Evolutionary conservation across 2,113 vertebrate genomes (phyloP).

Genomic region (Oophaga pumilio): DNA sequence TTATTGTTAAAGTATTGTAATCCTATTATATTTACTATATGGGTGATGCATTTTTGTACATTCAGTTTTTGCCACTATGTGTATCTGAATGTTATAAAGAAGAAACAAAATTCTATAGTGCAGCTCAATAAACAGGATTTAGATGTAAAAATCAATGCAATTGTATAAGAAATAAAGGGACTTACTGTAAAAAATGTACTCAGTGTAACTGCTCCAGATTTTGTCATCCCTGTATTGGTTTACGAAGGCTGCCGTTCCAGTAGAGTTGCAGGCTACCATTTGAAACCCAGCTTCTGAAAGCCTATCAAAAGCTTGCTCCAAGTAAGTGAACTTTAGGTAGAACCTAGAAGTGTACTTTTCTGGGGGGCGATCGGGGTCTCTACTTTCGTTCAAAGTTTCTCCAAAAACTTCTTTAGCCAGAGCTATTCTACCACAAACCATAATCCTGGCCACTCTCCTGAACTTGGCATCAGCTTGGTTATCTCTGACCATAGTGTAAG

Average conservation of each 20-base stretch:
- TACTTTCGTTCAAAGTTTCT: conserved; percentile 85
- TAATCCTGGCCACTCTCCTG: conserved; percentile 84
- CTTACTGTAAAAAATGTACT: conserved; percentile 91
- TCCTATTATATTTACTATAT: neutral
- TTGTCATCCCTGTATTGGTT: conserved; percentile 87
- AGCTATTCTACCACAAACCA: conserved; percentile 86
- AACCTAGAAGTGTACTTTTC: conserved; percentile 90
- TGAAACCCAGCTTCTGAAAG: conserved; percentile 83
- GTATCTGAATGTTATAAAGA: neutral
- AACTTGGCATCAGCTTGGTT: conserved; percentile 85
- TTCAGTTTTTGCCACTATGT: neutral
- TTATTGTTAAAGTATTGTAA: neutral
- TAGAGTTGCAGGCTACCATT: conserved; percentile 82
- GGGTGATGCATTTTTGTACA: neutral
- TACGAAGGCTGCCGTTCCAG: conserved; percentile 78
- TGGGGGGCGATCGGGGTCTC: conserved; percentile 83
- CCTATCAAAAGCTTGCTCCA: conserved; percentile 87
- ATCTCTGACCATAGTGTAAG: conserved; percentile 81
- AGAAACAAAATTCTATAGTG: neutral
- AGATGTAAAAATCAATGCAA: neutral
- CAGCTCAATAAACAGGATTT: neutral
- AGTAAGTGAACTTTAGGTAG: conserved; percentile 88
- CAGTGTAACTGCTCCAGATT: conserved; percentile 89
- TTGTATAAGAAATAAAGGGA: conserved; percentile 48
- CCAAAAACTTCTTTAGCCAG: conserved; percentile 88